Conservation (phyloP, 2,888 invertebrate species). For the Bursaphelenchus okinawaensis region DNA sequence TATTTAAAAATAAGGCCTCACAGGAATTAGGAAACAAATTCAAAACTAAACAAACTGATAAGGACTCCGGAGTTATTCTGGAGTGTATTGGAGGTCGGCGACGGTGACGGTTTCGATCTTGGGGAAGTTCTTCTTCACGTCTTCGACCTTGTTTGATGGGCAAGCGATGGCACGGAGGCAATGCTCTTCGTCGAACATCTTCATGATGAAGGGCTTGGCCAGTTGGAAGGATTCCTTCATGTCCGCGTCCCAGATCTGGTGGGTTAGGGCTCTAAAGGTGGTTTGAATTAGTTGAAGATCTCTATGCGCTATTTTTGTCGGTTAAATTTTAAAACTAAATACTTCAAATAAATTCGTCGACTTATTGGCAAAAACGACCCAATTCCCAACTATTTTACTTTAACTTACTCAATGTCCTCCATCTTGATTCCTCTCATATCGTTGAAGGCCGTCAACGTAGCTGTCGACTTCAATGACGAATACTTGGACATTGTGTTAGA, state of each 20-base stretch:
- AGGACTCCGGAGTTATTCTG: background rate
- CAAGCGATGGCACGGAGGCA: constrained; percentile 37
- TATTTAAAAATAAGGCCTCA: background rate
- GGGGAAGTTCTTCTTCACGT: constrained; percentile 31
- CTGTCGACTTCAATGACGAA: constrained; percentile 72
- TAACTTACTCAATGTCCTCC: constrained; percentile 34
- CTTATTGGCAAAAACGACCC: no score
- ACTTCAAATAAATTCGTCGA: no score
- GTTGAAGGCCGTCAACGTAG: constrained; percentile 70
- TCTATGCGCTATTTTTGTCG: no score
- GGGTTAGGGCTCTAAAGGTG: constrained; percentile 37
- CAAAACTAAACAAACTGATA: background rate
- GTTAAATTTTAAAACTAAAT: no score
- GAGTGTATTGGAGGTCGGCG: constrained; percentile 22
- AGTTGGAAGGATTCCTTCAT: constrained; percentile 35
- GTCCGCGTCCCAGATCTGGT: constrained; percentile 41
- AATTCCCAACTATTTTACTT: no score
- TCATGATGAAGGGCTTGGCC: constrained; percentile 34
- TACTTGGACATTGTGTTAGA: constrained; percentile 78
- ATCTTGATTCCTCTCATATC: constrained; percentile 67
- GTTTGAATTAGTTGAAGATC: no score
- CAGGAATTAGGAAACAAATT: background rate
- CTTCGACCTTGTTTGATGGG: constrained; percentile 40
- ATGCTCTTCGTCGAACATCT: constrained; percentile 38
- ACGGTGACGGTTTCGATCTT: constrained; percentile 20